Evolutionary conservation across 2,113 vertebrate genomes (phyloP), one percentile per base, ranked within the genome.

Genomic region (Hemiscyllium ocellatum): DNA sequence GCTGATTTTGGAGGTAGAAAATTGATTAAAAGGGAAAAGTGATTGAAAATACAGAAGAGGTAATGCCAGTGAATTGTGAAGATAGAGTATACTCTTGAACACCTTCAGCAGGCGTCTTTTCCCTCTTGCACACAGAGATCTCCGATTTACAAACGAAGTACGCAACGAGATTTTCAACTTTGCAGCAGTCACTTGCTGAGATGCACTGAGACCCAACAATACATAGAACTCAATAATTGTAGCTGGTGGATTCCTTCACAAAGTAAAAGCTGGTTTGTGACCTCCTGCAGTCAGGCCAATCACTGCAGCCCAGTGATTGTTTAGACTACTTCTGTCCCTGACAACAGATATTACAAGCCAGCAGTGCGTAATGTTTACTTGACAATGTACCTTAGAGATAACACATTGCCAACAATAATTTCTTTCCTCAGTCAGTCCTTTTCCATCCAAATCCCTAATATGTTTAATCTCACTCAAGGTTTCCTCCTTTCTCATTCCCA

Each of bases 251-350:
- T 89, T 56, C 86, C 33, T 68, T 42, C 65, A 4, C 90, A 66
- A 61, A 61, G 19, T 37, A 20, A 10, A 65, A 37, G 90, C 61
- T 61, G 37, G 87, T 61, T 33, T 17, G 87, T 90, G 87, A n/a
- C 52, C 26, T 61, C 12, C 15, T 26, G 24, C 52, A 61, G 87
- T 33, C 87, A 61, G 87, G 52, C 61, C 87, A 90, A 52, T 61
- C 87, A 65, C 87, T 65, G 61, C 42, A 94, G 68, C 61, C 37
- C 90, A 0, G 91, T 26, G 26, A 68, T 69, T 94, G 66, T 94
- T 94, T 94, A 94, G 91, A 94, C 65, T 94, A 70, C 65, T 47
- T 22, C n/a, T 26, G 91, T 70, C 66, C 66, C 91, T 94, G 91
- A 69, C n/a, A 70, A 6, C 91, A 94, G 37, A 94, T 69, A 66